Evolutionary conservation across 2,113 vertebrate genomes (phyloP), one percentile per base, ranked within the genome.

Genomic region (Crotalus horridus): DNA sequence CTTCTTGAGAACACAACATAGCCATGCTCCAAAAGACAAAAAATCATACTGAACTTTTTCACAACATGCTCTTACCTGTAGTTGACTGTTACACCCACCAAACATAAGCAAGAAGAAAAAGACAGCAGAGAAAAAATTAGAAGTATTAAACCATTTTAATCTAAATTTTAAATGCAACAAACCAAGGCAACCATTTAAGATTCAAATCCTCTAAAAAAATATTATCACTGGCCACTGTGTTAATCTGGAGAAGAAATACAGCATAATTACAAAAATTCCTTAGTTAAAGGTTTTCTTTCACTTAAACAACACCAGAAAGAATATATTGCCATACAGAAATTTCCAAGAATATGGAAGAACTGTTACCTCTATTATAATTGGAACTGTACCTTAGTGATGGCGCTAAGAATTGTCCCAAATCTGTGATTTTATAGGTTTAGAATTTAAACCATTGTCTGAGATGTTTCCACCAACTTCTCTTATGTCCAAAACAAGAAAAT

Each of bases 31-130:
- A 43, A 91, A 87, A 87, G 11, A 53, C 23, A 92, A 87, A 56
- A 90, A 94, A 53, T 86, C 29, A 94, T 58, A 92, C 53, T 9
- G 90, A 94, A 61, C 46, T 51, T 90, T 61, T 26, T 86, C 51
- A 93, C 51, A 96, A 95, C 90, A 91, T 93, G 91, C 91, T 94
- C 99, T 99, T 98, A 99, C 99, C 99, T 99, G 98, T 89, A 95
- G 97, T 93, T 53, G 98, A 97, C 98, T 98, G 97, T 97, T 97
- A 97, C 97, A 17, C 96, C 96, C 97, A 97, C 96, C 97, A 97
- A 97, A 98, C 96, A 93, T 97, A 98, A 97, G 98, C 99, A 98
- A 98, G 98, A 98, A 96, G 94, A 97, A 94, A 97, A 96, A 98
- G 96, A 98, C 20, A 97, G 97, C 96, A 95, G 96, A 96, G 92